A percentile compares a stretch with the other conserved stretches of the same genome.
These are phyloP conservation scores for Emydoidea blandingii DNA, from an alignment of 2,797 vertebrate species.

Conservation along the genomic window DNA sequence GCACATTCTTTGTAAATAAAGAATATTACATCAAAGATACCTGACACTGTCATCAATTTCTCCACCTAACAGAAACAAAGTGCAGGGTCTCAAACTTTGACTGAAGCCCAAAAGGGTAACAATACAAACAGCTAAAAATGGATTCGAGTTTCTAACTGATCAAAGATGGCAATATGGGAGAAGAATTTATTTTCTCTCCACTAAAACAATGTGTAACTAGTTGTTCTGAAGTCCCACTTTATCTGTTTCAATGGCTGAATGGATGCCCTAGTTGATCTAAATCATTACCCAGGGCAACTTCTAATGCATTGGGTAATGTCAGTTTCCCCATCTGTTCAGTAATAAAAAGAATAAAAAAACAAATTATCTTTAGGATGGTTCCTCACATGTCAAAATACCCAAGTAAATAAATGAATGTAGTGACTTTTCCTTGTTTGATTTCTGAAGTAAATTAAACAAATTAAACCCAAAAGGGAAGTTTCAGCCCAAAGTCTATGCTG, in stretches of 20 bases:
- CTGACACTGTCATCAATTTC: neutral
- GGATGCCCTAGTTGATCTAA: neutral
- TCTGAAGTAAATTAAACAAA: neutral
- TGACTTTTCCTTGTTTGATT: neutral
- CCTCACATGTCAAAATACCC: neutral
- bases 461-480: rapidly evolving
- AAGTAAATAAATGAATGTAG: neutral
- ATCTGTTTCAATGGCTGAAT: neutral
- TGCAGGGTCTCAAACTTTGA: neutral
- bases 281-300: neutral
- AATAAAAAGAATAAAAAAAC: neutral
- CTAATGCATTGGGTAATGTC: neutral
- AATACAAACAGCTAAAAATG: constrained; percentile 8
- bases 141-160: neutral
- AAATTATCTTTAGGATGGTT: neutral
- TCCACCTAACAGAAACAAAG: neutral
- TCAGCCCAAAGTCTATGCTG: neutral
- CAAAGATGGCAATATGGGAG: neutral
- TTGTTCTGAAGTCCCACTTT: neutral
- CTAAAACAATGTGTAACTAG: neutral
- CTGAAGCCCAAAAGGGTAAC: neutral
- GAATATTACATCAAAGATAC: neutral
- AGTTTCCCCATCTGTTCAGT: neutral
- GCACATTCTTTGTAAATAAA: neutral
- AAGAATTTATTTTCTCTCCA: neutral